A percentile compares a stretch with the other conserved stretches of the same genome.
phyloP scores from a whole-genome alignment of 2,797 vertebrate species.

The Coccyzus lansbergi region DNA sequence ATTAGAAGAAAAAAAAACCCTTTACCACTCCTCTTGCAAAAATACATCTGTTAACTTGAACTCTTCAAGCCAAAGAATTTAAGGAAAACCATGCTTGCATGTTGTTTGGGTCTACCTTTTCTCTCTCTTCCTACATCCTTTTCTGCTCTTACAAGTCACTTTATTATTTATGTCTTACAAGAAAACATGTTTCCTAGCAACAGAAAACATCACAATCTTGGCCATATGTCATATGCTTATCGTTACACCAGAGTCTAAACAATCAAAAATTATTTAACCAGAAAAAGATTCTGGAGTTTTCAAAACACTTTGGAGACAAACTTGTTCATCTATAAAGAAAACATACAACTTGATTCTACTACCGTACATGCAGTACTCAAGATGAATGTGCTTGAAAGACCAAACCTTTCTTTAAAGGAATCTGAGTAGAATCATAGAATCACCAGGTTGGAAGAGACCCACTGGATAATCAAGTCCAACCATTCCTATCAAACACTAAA shows the following conservation, averaged over 20 bases:
- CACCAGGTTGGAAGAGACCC: no score
- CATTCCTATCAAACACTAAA: no score
- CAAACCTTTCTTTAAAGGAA: neutral
- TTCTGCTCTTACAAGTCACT: neutral
- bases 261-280: neutral
- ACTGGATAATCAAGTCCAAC: no score
- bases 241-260: neutral
- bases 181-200: neutral
- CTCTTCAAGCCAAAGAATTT: neutral
- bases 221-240: neutral
- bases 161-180: neutral
- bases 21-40: neutral
- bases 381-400: neutral
- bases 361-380: neutral
- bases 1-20: neutral
- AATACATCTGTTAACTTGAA: conserved; percentile 20
- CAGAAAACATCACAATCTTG: neutral
- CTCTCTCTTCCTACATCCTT: neutral
- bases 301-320: neutral
- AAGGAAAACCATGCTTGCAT: neutral
- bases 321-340: neutral
- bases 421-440: no score
- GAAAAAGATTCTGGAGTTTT: neutral
- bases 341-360: neutral
- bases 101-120: conserved; percentile 22